Base-by-base conservation (phyloP, 2,888 invertebrate species). In the Monoplex corrugatus region DNA sequence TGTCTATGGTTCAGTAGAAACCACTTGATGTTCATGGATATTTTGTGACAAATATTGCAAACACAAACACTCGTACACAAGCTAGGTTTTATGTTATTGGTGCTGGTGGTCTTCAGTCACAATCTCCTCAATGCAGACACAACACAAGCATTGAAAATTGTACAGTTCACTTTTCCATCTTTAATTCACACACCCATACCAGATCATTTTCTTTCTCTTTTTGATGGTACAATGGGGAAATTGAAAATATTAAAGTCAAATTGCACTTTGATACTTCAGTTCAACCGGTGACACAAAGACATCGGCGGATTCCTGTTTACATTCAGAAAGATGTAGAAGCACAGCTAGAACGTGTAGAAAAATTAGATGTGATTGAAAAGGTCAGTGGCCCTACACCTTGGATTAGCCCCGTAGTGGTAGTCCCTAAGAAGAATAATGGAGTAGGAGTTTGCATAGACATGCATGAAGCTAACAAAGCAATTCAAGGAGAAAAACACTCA, bases 401-500 rank as follows among this genome's bases (percentile, higher is more conserved):
- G 92, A 89, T 92, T 19, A 91, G 90, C 23, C 93, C 90, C 0
- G 91, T 92, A 8, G 91, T 91, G 5, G 87, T 87, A 6, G 91
- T 90, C 10, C 92, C 92, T 0, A 91, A 91, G 40, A 38, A 32
- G 8, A 38, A 8, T 83, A 83, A 87, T 23, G 89, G 89, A 82
- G 87, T 94, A n/a, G 75, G 93, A 45, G 78, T 94, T 40, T 92
- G 92, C 86, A 90, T 93, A 0, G 92, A 93, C 84, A 93, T 92
- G 92, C 50, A 92, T 10, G 82, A 91, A 78, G 90, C 92, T 0
- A 92, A 93, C 72, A 91, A 91, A 75, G n/a, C 92, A 0, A 92
- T 93, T 1, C 72, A 86, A 32, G 68, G 92, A 44, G 91, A 91
- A 84, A n/a, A 91, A 63, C 92, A 93, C 75, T 8, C 72, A 72